Conservation (phyloP, 2,113 vertebrate genomes). For the Suricata suricatta region DNA sequence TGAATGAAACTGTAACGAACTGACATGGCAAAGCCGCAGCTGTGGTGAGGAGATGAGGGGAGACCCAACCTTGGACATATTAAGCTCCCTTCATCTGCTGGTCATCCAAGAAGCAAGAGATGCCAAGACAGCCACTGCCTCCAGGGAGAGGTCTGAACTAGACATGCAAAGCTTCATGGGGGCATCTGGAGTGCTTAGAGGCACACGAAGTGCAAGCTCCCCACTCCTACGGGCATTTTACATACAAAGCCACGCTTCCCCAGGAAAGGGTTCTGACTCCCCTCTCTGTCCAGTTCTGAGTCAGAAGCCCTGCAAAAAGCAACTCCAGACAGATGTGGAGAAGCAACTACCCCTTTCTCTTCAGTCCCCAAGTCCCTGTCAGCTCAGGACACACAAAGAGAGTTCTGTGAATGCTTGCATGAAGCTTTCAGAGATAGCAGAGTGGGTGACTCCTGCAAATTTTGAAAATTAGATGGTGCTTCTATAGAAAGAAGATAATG, state of each 20-base stretch:
- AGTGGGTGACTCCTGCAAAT: background rate
- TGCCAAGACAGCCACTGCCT: background rate
- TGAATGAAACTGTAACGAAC: background rate
- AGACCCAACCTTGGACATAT: too few relatives aligned
- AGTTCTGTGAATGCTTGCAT: background rate
- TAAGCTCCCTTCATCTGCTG: background rate
- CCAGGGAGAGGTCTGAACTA: background rate
- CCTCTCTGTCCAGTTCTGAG: background rate
- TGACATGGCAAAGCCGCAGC: background rate
- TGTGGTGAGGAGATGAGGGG: background rate
- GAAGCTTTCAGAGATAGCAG: background rate
- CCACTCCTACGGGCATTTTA: background rate
- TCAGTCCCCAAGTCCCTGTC: too few relatives aligned
- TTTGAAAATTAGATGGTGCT: slow-evolving; percentile 33
- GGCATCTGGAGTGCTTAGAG: accelerated
- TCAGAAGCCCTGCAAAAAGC: background rate
- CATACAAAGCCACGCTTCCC: background rate
- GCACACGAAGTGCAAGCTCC: background rate
- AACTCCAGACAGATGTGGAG: accelerated
- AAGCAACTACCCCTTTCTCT: background rate
- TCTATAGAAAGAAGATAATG: slow-evolving; percentile 23
- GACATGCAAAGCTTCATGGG: background rate
- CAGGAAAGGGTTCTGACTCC: background rate
- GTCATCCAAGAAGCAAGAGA: background rate
- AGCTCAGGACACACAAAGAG: background rate